Percentiles rank a stretch among this genome's conserved stretches.
These are phyloP conservation scores for Drosophila auraria DNA, from an alignment of 1,140 invertebrate genomes.

Conservation along the genomic window DNA sequence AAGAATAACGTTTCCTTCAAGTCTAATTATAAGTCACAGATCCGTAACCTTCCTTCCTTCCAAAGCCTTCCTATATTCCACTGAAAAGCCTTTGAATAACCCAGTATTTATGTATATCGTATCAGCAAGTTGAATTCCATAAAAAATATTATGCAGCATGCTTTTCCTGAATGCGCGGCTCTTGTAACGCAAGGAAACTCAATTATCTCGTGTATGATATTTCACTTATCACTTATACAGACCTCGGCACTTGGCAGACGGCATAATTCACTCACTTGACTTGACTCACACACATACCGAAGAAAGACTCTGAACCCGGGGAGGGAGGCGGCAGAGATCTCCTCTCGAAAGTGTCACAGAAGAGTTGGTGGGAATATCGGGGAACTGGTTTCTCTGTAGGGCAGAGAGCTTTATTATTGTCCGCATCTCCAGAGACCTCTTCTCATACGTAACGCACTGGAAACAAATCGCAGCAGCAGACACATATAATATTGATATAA, in stretches of 20 bases:
- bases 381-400: slow-evolving; percentile 70
- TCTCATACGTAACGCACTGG: slow-evolving; percentile 40
- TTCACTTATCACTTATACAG: slow-evolving; percentile 47
- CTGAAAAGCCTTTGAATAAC: slow-evolving; percentile 10
- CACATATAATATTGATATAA: slow-evolving; percentile 38
- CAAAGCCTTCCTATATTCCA: background rate
- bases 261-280: slow-evolving; percentile 43
- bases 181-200: slow-evolving; percentile 36
- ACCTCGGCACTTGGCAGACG: slow-evolving; percentile 21
- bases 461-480: slow-evolving; percentile 24
- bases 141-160: slow-evolving; percentile 10
- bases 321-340: slow-evolving; percentile 6
- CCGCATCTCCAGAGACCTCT: slow-evolving; percentile 6
- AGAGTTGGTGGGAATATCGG: slow-evolving; percentile 62
- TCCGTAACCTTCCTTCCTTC: background rate
- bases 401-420: slow-evolving; percentile 37
- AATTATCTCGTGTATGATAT: slow-evolving; percentile 52
- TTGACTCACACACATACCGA: slow-evolving; percentile 17
- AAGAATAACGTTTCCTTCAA: background rate
- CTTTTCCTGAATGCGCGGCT: slow-evolving; percentile 10
- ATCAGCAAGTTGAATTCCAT: slow-evolving; percentile 30
- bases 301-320: slow-evolving; percentile 2
- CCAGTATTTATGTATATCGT: slow-evolving; percentile 12
- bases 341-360: slow-evolving; percentile 59
- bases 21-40: background rate